These are phyloP conservation scores for Scolopax mira DNA, from an alignment of 2,113 vertebrate genomes.

Conservation along the genomic window DNA sequence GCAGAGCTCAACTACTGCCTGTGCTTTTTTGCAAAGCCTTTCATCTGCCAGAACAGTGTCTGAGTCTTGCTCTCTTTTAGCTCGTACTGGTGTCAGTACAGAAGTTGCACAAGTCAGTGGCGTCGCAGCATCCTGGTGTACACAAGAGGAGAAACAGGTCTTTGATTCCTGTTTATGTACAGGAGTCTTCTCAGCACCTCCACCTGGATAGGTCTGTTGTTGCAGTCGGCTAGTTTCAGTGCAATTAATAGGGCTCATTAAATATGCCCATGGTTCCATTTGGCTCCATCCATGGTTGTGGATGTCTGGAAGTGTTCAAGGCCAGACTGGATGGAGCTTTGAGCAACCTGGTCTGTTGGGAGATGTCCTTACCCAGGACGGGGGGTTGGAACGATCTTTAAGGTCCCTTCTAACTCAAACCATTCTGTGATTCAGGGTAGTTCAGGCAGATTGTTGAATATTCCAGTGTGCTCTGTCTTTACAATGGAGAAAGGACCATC, in stretches of 20 bases:
- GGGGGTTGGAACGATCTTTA: no score
- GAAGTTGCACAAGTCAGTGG: neutral
- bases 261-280: neutral
- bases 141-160: neutral
- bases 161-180: neutral
- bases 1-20: neutral
- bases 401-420: no score
- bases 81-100: neutral
- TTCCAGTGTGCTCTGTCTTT: neutral
- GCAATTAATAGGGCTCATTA: neutral
- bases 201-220: neutral
- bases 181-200: neutral
- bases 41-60: neutral
- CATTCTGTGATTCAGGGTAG: neutral
- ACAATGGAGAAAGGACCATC: neutral
- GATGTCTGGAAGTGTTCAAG: no score
- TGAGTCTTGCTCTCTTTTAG: neutral
- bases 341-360: no score
- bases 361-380: no score
- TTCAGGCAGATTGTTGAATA: neutral
- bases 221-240: neutral
- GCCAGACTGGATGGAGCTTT: no score
- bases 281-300: no score
- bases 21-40: slow-evolving; percentile 1
- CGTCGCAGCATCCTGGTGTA: neutral